Evolutionary conservation across 2,113 vertebrate species (phyloP), one percentile per base, ranked within the genome.

Genomic region (Dicentrarchus labrax): DNA sequence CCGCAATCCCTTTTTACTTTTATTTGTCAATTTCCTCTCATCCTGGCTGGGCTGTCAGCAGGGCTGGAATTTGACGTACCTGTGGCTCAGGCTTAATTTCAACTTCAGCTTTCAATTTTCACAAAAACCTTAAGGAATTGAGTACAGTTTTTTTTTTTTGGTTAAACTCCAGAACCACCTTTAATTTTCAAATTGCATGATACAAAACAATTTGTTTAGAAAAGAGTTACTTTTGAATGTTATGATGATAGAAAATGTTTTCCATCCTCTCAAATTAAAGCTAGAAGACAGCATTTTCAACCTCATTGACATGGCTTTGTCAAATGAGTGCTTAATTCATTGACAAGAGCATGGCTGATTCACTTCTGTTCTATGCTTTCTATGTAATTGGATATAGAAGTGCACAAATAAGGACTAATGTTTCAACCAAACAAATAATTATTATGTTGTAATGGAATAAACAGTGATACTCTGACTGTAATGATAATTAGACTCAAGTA

Each of bases 11-110:
- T 75, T 78, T 85, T 89, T 82, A 81, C 83, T 84, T 93, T 86
- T 90, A 89, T 90, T 90, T 91, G 91, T 89, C 89, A 86, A 85
- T 93, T 90, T 84, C 89, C 81, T 87, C 65, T 84, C 74, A 83
- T 87, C 73, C 78, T 61, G 53, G 61, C 81, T n/a, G 45, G 65
- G 73, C 80, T 87, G 88, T 88, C 84, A 88, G 76, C 61, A 22
- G 65, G 61, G 73, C n/a, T 86, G 56, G 22, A 82, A 74, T 68
- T 50, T 68, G 72, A 80, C 45, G 57, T 69, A 80, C 76, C 70
- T 78, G 72, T 76, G 80, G 87, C 72, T 82, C 51, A 73, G 66
- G 47, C 61, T 77, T 84, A 43, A 64, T 74, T 74, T 84, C n/a
- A 56, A 62, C 73, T 82, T 50, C 30, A 30, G 53, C 30, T 17